phyloP scores from a whole-genome alignment of 2,113 vertebrate genomes.

The Planiliza haematocheilus region DNA sequence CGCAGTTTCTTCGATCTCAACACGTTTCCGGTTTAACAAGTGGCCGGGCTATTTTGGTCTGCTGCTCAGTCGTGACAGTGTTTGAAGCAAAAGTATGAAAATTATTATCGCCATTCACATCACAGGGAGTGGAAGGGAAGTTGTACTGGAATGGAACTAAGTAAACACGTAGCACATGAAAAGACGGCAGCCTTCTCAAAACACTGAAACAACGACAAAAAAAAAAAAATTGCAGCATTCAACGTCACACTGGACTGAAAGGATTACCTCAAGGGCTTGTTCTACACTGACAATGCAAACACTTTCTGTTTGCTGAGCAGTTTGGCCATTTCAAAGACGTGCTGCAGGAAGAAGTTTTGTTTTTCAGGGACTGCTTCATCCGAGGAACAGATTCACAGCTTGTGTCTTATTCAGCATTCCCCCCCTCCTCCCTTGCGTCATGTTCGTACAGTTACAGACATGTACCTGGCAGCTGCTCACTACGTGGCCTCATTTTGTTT shows the following conservation, averaged over 20 bases:
- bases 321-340: neutral
- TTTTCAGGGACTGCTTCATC: neutral
- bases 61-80: neutral
- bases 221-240: neutral
- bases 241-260: neutral
- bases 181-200: too few relatives aligned
- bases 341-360: neutral
- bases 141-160: conserved; percentile 36
- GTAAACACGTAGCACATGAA: conserved; percentile 5
- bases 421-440: neutral
- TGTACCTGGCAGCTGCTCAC: conserved; percentile 25
- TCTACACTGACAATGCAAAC: conserved; percentile 7
- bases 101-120: neutral
- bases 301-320: neutral
- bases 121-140: conserved; percentile 5
- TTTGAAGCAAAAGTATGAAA: neutral
- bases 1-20: neutral
- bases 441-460: conserved; percentile 27
- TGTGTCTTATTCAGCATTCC: neutral
- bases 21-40: neutral
- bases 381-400: neutral
- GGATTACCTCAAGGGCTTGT: conserved; percentile 9
- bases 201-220: neutral
- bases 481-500: conserved; percentile 17
- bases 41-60: neutral